Evolutionary conservation across 2,113 vertebrate genomes (phyloP), one percentile per base, ranked within the genome.

Genomic region (Tachysurus vachellii): DNA sequence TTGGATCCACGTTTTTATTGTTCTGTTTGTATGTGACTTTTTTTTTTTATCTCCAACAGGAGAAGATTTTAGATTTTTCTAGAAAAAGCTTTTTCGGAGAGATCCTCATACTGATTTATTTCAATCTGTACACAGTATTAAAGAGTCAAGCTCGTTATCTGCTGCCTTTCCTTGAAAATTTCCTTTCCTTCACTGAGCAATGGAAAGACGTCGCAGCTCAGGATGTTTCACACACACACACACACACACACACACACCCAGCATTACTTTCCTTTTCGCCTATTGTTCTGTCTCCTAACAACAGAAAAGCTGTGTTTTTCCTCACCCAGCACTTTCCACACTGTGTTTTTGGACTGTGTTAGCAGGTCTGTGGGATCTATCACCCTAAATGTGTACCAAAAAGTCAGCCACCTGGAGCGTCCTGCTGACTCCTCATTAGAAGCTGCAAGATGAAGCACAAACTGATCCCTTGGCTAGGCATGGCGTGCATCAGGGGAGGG

Each of bases 331-430:
- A 88, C 73, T 83, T 88, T 88, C 77, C 36, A 71, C 17, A 4
- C 7, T 73, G 31, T 73, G 70, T 42, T 82, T 88, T 87, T 88
- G 85, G 66, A 83, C 76, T 85, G 54, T 82, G 87, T 88, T 88
- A 88, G 89, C 88, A 91, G 86, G 88, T 88, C 83, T 80, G 83
- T 66, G 77, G 91, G 86, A 90, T 75, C 86, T 87, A 89, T 90
- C 86, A 68, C 68, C 83, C 28, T 50, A 84, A 89, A 85, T 88
- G 53, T 80, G 47, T 89, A 71, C 54, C 36, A 36, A 36, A 36
- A 76, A 89, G 79, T 85, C 82, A 90, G 83, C 88, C 89, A 88
- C 86, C 80, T 70, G 57, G 85, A 87, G 83, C 81, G 83, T 85
- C 85, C 77, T 86, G 76, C 80, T 61, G 86, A 85, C 70, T 89